These are phyloP conservation scores for Ferdinandea cuprea DNA, from an alignment of 2,888 invertebrate species.

Conservation along the genomic window DNA sequence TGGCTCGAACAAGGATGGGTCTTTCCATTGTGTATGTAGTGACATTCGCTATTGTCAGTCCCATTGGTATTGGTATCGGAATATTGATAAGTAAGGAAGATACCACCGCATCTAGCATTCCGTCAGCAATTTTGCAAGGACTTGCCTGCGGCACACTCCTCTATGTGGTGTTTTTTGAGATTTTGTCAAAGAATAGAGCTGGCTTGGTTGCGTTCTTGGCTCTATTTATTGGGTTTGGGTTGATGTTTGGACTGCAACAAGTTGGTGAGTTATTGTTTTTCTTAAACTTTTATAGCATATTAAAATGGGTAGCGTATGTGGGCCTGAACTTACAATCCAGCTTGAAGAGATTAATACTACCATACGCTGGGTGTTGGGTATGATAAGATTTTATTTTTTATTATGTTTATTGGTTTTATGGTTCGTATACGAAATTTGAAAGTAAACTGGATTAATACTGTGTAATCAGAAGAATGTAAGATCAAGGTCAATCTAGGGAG, in stretches of 20 bases:
- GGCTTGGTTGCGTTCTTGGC: conserved; percentile 88
- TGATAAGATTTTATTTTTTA: too few species aligned
- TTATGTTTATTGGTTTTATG: background rate
- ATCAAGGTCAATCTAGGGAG: too few species aligned
- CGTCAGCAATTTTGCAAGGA: conserved; percentile 89
- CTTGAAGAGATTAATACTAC: conserved; percentile 10
- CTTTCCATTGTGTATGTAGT: conserved; percentile 88
- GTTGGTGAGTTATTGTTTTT: conserved; percentile 77
- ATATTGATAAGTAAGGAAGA: conserved; percentile 86
- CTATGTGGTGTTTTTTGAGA: conserved; percentile 98
- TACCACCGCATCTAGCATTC: conserved; percentile 85
- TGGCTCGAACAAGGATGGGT: conserved; percentile 86
- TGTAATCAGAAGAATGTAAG: too few species aligned
- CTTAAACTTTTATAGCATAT: background rate
- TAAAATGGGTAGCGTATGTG: too few species aligned
- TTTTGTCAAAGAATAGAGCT: conserved; percentile 85
- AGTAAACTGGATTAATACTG: too few species aligned
- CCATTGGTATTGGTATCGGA: conserved; percentile 90
- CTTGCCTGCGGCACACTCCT: conserved; percentile 95
- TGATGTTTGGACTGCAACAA: conserved; percentile 88
- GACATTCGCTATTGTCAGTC: conserved; percentile 91
- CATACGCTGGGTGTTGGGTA: too few species aligned
- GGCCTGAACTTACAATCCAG: conserved; percentile 2
- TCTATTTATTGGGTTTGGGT: conserved; percentile 87
- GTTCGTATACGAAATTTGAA: too few species aligned